Evolutionary conservation across 2,113 vertebrate genomes (phyloP), one percentile per base, ranked within the genome.

Genomic region (Hippotragus niger): DNA sequence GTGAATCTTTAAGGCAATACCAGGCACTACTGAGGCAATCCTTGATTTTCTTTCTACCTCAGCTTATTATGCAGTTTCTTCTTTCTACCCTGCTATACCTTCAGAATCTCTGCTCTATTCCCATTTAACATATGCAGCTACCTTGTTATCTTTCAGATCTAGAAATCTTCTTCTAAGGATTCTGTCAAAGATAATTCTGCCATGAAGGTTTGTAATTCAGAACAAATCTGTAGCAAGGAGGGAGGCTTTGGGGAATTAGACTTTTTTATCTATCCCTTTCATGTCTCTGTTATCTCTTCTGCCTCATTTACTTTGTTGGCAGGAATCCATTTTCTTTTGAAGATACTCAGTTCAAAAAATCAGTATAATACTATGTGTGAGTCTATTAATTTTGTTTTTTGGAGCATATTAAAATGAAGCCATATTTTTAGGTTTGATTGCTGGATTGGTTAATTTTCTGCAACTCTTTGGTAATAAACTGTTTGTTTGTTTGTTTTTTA

Each of bases 381-480:
- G 52, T 78, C 36, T 47, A 19, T 92, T 88, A 82, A 64, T 94
- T 94, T 93, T 71, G 2, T 25, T 76, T 87, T 92, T 91, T 90
- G 86, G 25, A 90, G 50, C 15, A 64, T 92, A 21, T 96, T 88
- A 74, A 96, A 74, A 88, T 62, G 13, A 96, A n/a, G 6, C 43
- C 13, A 88, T 8, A 53, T 81, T 86, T 95, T 96, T 87, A 95
- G 43, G 23, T 94, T 94, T 92, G 29, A 47, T 92, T 90, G 36
- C 76, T 95, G 47, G 25, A 47, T 81, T 95, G 27, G 45, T 94
- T 87, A 92, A 84, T 90, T 96, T 96, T 84, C 31, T 50, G 67
- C 19, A 91, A 33, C 14, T 97, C 40, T 96, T 96, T 53, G 67
- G 52, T 53, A 58, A 7, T 95, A 71, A 47, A 76, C 27, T 19